phyloP scores from a whole-genome alignment of 2,113 vertebrate genomes.

The Cynoglossus semilaevis region DNA sequence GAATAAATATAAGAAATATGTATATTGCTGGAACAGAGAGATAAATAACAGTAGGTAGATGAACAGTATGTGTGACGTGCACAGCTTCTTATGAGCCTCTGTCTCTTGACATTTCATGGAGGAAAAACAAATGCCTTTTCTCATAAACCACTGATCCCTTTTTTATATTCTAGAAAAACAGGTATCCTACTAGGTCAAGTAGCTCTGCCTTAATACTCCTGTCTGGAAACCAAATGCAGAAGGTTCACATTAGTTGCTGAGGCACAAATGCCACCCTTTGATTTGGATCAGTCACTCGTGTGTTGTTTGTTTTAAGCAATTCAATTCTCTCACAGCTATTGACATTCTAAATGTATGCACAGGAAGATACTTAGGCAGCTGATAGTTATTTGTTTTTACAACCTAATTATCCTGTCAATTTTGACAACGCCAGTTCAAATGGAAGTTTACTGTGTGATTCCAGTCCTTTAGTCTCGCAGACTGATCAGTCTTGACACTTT shows the following conservation, averaged over 20 bases:
- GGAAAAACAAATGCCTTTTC: background rate
- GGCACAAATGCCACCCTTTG: background rate
- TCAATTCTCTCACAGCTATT: background rate
- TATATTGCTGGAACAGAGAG: no score
- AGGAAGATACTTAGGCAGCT: background rate
- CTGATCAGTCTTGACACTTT: no score
- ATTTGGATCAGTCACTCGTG: constrained; percentile 3
- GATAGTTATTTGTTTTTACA: no score
- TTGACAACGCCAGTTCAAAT: no score
- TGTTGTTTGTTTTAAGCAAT: constrained; percentile 2
- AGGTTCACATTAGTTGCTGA: background rate
- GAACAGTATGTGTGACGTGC: no score
- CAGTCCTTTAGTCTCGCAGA: no score
- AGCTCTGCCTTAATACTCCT: background rate
- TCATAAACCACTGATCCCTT: constrained; percentile 6
- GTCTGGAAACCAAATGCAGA: no score
- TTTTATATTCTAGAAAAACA: constrained; percentile 5
- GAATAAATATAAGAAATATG: no score
- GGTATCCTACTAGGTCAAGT: constrained; percentile 24
- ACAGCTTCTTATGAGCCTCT: background rate
- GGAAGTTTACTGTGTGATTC: no score
- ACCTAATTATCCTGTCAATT: no score
- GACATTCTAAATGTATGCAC: background rate
- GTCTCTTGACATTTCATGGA: constrained; percentile 33
- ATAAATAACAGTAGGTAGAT: no score